These are phyloP conservation scores for Thereva unica DNA, from an alignment of 2,888 invertebrate species.

Conservation along the genomic window DNA sequence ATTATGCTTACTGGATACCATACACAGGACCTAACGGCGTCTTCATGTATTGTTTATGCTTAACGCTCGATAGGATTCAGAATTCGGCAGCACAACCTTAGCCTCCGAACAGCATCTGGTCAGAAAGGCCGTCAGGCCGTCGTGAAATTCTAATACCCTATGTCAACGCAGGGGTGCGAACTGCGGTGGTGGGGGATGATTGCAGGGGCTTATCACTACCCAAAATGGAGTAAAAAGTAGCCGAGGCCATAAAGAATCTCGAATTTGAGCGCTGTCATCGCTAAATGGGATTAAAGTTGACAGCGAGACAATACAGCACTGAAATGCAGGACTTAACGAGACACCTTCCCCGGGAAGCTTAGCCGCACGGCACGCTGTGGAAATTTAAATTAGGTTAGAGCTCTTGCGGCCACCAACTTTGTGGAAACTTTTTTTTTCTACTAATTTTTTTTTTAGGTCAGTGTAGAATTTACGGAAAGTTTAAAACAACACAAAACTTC, in stretches of 20 bases:
- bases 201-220: neutral
- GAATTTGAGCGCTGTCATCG: neutral
- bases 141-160: conserved; percentile 4
- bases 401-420: too few species aligned
- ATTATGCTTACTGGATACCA: neutral
- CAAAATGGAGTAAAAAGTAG: neutral
- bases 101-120: neutral
- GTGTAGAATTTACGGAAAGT: too few species aligned
- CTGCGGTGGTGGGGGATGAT: too few species aligned
- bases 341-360: too few species aligned
- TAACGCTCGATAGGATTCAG: conserved; percentile 5
- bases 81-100: too few species aligned
- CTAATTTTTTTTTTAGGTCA: too few species aligned
- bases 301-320: neutral
- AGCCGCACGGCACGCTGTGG: too few species aligned
- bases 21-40: neutral
- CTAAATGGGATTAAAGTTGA: conserved; percentile 11
- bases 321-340: too few species aligned
- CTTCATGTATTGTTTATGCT: conserved; percentile 12
- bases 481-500: too few species aligned
- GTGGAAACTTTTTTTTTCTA: too few species aligned
- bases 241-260: conserved; percentile 3
- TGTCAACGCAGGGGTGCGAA: too few species aligned
- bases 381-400: too few species aligned
- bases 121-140: neutral